Evolutionary conservation across 30 jellyfish, hydroid and myxozoan species (phyloP), one percentile per base, ranked within the genome.

Genomic region (Phacellophora camtschatica): DNA sequence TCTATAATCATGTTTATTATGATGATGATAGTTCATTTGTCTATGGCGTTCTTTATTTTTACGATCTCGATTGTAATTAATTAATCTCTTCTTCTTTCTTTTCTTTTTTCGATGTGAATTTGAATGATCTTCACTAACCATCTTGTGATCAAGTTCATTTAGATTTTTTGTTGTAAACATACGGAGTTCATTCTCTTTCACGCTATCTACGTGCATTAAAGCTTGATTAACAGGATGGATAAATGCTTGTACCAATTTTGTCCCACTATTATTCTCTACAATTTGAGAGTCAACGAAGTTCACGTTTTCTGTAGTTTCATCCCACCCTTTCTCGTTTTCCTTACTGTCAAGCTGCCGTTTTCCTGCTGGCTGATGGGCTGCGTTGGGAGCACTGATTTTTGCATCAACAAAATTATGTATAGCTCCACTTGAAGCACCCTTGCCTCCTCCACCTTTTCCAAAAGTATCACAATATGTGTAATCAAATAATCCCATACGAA

Each of bases 381-480:
- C 86, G 31, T 73, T 73, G 2, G 94, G 94, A 2, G 86, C 82
- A 22, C 71, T 31, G 37, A 68, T 57, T 32, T 71, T 69, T 7
- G 71, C 12, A 56, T 82, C 86, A 3, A 42, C 77, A 18, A 11
- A 27, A 23, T 55, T 50, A 37, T 80, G 91, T n/a, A 80, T 66
- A 2, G 70, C 81, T 28, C 97, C 97, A 70, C 94, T 69, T 33
- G 97, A 88, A 4, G 82, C 78, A 5, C 97, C 97, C 35, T 81
- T 88, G 30, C 97, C 97, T 4, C 97, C 97, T 8, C 94, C 95
- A 9, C 95, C 97, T 34, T 81, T 81, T 20, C 97, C 97, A 25
- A 87, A 77, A 5, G 90, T 83, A 51, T 94, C 96, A 62, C 99
- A 94, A 71, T 94, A 94, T 50, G 85, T 54, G 18, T 78, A 73